Conservation (phyloP, 2,888 invertebrate species). For the Leptarthrus brevirostris region DNA sequence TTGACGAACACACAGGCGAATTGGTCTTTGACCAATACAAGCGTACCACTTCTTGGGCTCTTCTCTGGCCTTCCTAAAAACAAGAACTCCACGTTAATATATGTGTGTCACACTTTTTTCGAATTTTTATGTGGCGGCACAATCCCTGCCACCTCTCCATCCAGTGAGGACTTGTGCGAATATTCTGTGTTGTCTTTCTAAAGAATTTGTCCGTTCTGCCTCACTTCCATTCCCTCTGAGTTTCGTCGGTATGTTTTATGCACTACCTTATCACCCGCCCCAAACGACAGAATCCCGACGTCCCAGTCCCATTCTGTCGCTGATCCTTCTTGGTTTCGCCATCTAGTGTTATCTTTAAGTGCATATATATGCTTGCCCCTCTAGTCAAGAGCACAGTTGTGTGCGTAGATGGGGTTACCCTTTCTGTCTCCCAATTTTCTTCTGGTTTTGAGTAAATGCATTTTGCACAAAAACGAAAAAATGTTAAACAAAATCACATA, state of each 20-base stretch:
- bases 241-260: constrained; percentile 47
- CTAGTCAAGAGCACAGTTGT: constrained; percentile 12
- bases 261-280: constrained; percentile 35
- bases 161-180: constrained; percentile 23
- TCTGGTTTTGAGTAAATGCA: constrained; percentile 45
- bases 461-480: constrained; percentile 32
- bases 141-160: constrained; percentile 21
- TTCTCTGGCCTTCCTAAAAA: constrained; percentile 40
- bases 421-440: constrained; percentile 40
- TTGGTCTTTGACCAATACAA: constrained; percentile 41
- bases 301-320: constrained; percentile 31
- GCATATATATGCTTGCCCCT: constrained; percentile 19
- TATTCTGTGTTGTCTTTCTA: constrained; percentile 42
- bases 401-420: constrained; percentile 39
- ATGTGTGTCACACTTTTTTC: constrained; percentile 51
- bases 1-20: constrained; percentile 25
- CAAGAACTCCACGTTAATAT: constrained; percentile 47
- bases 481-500: constrained; percentile 28
- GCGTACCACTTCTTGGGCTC: constrained; percentile 3
- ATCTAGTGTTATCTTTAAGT: constrained; percentile 47
- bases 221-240: constrained; percentile 43
- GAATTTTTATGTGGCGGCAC: constrained; percentile 50
- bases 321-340: constrained; percentile 43
- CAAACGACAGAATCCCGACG: constrained; percentile 23
- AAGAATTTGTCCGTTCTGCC: constrained; percentile 52